Base-by-base conservation (phyloP, 2,888 invertebrate genomes). In the Polydrusus pterygomalis region DNA sequence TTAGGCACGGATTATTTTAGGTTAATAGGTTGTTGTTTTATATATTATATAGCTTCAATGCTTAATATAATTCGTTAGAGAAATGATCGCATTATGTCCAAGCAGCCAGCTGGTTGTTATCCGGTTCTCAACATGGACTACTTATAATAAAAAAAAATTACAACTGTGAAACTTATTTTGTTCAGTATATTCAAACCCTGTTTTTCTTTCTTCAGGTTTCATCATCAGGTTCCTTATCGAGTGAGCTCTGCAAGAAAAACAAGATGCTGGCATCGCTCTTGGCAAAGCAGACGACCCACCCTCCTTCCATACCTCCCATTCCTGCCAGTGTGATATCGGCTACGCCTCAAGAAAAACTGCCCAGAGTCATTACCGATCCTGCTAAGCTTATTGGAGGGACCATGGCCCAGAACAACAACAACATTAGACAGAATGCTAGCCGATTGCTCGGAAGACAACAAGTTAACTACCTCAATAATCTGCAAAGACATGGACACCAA, bases 221-320 rank as follows among this genome's bases (percentile, higher is more conserved):
- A 11, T 87, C 88, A 34, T 82, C 87, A 15, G 80, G 87, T 11
- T 84, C 87, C 49, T 79, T 83, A n/a, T 80, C 85, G 25, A 94
- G 94, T 82, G 92, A 92, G 80, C 89, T 96, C 65, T 94, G 94
- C 87, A 93, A 94, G 87, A 93, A 92, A 85, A 96, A 96, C 87
- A 93, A 93, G 86, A 96, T 97, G 92, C 89, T 97, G 80, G 96
- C 96, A 47, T 93, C 93, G 54, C 87, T 97, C 82, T 88, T 97
- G 84, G 95, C 94, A 69, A 93, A 94, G 85, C 93, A 94, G 82
- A 90, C 92, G 30, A 88, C 90, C 80, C 85, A 85, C 70, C 89
- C 89, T 71, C 89, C 90, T 76, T 91, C 92, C 51, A 91, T 93
- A 30, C 92, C 92, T 63, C 92, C 92, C 75, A 89, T 93, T 83